Conservation (phyloP, 2,888 invertebrate species). For the Nemurella pictetii region DNA sequence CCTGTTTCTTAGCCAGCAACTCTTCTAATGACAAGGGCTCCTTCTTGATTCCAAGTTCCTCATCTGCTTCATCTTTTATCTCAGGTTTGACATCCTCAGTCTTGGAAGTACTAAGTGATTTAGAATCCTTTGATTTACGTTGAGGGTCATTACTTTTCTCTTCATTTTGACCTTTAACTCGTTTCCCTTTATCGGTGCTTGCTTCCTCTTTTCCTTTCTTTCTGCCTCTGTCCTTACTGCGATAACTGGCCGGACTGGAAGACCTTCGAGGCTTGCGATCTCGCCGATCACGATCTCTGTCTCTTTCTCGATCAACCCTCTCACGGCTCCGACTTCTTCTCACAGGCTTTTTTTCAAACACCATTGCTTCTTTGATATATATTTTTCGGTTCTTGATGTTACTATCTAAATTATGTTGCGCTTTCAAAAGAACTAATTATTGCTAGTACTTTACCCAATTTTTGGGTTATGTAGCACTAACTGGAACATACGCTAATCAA, state of each 20-base stretch:
- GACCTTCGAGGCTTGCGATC: neutral
- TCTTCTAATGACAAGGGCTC: conserved; percentile 97
- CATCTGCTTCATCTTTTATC: conserved; percentile 50
- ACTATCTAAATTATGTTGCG: too few relatives aligned
- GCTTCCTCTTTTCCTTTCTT: neutral
- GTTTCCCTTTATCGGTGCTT: conserved; percentile 50
- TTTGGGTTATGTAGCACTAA: too few relatives aligned
- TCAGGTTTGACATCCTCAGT: conserved; percentile 49
- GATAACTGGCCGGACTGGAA: conserved; percentile 41
- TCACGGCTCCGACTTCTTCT: conserved; percentile 45
- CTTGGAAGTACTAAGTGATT: neutral
- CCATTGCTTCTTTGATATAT: too few relatives aligned
- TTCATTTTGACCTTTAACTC: neutral
- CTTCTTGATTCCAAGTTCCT: conserved; percentile 59
- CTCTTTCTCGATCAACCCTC: conserved; percentile 39
- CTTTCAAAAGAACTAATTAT: too few relatives aligned
- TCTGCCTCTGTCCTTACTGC: conserved; percentile 40
- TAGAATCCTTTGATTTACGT: conserved; percentile 40
- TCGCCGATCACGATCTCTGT: conserved; percentile 44
- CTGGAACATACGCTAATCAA: too few relatives aligned
- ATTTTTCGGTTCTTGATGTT: too few relatives aligned
- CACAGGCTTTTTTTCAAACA: conserved; percentile 51
- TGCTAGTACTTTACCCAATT: too few relatives aligned
- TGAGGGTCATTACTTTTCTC: neutral
- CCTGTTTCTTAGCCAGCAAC: conserved; percentile 91